Percentiles rank a stretch among this genome's conserved stretches.
Evolutionary conservation across 2,113 vertebrate species (phyloP).

Genomic region (Sterrhoptilus dennistouni): DNA sequence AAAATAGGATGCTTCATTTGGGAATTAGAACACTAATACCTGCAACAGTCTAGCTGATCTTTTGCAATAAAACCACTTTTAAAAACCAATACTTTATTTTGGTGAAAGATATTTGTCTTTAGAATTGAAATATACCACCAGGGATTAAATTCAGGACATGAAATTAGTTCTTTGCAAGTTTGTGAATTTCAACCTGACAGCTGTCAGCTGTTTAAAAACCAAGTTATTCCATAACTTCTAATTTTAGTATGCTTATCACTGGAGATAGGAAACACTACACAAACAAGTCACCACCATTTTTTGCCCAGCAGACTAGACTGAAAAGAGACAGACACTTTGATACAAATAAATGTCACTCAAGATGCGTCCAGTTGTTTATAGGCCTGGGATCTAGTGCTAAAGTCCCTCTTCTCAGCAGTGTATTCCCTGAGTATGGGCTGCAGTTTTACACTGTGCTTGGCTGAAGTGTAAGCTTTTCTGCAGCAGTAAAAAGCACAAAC

Average conservation of each 20-base stretch:
- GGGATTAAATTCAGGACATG: neutral
- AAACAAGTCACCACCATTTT: slow-evolving; percentile 30
- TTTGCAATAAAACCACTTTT: neutral
- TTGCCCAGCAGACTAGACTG: neutral
- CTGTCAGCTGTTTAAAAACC: neutral
- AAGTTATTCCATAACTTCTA: neutral
- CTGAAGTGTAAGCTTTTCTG: slow-evolving; percentile 5
- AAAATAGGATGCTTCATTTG: neutral
- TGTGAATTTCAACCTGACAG: neutral
- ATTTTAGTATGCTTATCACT: slow-evolving; percentile 13
- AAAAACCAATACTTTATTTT: neutral
- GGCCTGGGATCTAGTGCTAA: neutral
- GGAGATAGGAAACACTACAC: neutral
- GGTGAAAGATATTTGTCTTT: neutral
- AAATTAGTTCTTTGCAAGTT: neutral
- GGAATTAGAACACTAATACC: neutral
- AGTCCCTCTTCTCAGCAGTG: slow-evolving; percentile 20
- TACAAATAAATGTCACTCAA: slow-evolving; percentile 47
- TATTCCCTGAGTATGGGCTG: slow-evolving; percentile 40
- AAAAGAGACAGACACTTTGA: slow-evolving; percentile 42
- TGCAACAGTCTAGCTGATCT: neutral
- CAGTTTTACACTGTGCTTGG: slow-evolving; percentile 45
- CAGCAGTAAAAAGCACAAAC: neutral
- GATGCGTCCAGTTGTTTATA: slow-evolving; percentile 38
- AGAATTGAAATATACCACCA: neutral